These are phyloP conservation scores for Linurgus olivaceus DNA, from an alignment of 2,797 vertebrate genomes.

Conservation along the genomic window DNA sequence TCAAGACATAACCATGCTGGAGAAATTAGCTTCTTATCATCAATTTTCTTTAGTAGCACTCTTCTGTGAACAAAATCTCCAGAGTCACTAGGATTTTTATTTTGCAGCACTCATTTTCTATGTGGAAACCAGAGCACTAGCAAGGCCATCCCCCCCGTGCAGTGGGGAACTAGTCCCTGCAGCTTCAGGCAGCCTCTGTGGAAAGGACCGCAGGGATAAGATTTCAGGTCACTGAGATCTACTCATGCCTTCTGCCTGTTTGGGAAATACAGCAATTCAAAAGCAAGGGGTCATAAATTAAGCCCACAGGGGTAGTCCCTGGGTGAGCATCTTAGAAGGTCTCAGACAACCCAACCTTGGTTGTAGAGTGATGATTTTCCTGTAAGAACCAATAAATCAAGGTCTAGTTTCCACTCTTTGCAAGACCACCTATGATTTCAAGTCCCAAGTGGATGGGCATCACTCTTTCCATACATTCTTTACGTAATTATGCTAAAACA, in stretches of 20 bases:
- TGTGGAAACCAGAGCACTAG: not conserved
- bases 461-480: slow-evolving; percentile 49
- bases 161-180: not conserved
- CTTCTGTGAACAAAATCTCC: not conserved
- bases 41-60: not conserved
- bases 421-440: not conserved
- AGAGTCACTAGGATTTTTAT: not conserved
- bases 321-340: not conserved
- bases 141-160: not conserved
- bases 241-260: not conserved
- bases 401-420: not conserved
- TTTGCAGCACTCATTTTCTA: not conserved
- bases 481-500: not conserved
- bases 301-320: not conserved
- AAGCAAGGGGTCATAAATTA: not conserved
- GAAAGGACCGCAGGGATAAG: not conserved
- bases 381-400: not conserved
- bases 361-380: not conserved
- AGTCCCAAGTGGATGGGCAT: not conserved
- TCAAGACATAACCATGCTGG: not conserved
- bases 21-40: not conserved
- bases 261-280: not conserved
- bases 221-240: not conserved
- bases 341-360: not conserved
- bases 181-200: not conserved